Conservation (phyloP, 2,797 vertebrate genomes). For the Falco columbarius region DNA sequence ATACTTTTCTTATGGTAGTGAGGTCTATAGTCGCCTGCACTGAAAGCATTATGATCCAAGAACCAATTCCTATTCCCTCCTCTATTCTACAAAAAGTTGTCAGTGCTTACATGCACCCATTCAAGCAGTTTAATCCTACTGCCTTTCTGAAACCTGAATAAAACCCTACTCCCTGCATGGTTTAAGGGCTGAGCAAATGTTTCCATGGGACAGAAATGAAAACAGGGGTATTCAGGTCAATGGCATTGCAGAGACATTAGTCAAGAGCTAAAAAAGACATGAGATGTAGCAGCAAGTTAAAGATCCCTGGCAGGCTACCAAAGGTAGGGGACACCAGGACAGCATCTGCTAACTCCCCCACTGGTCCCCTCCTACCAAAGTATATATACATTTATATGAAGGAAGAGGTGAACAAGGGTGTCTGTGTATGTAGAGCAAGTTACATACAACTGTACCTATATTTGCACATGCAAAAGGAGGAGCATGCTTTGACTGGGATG, state of each 20-base stretch:
- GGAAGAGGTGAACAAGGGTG: background rate
- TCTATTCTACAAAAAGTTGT: background rate
- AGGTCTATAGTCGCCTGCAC: conserved; percentile 7
- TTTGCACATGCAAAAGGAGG: background rate
- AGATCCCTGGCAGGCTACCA: background rate
- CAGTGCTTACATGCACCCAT: background rate
- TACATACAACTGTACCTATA: accelerated
- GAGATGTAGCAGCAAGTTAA: background rate
- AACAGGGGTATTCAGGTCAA: conserved; percentile 35
- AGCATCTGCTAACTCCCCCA: background rate
- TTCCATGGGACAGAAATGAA: background rate
- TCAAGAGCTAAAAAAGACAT: background rate
- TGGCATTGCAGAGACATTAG: background rate
- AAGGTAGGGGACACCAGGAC: background rate
- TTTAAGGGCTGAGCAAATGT: background rate
- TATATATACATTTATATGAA: background rate
- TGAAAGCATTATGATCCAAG: conserved; percentile 30
- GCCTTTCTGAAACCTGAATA: conserved; percentile 29
- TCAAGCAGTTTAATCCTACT: conserved; percentile 16
- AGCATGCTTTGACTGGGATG: background rate
- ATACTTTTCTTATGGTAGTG: conserved; percentile 32
- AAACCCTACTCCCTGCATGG: background rate
- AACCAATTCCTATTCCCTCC: conserved; percentile 10
- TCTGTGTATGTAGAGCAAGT: background rate
- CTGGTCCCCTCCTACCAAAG: background rate